Conservation (phyloP, 2,797 vertebrate species). For the Poeciliopsis gracilis region DNA sequence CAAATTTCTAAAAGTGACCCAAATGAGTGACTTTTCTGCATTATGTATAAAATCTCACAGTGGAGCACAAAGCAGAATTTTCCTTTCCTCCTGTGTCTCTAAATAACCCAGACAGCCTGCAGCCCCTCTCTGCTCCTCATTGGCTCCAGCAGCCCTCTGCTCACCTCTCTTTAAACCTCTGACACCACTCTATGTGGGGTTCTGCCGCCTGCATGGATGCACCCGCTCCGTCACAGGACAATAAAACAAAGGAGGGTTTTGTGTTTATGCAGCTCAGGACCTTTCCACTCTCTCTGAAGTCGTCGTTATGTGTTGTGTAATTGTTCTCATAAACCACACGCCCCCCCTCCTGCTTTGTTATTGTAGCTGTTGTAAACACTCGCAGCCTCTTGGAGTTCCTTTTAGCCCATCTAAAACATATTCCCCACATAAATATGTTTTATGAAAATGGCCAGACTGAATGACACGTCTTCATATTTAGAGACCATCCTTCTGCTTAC, state of each 20-base stretch:
- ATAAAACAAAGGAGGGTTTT: conserved; percentile 10
- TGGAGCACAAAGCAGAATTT: conserved; percentile 6
- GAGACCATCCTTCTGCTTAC: background rate
- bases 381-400: background rate
- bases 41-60: background rate
- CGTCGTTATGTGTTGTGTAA: conserved; percentile 30
- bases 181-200: conserved; percentile 19
- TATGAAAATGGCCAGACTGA: background rate
- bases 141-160: conserved; percentile 22
- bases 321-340: conserved; percentile 22
- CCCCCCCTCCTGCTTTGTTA: conserved; percentile 14
- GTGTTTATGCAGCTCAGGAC: conserved; percentile 1
- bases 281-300: conserved; percentile 34
- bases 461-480: background rate
- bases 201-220: conserved; percentile 1
- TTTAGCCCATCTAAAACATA: background rate
- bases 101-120: conserved; percentile 34
- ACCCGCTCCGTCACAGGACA: conserved; percentile 7
- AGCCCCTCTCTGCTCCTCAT: conserved; percentile 29
- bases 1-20: background rate
- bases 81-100: conserved; percentile 3
- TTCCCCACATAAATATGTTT: background rate
- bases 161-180: conserved; percentile 41
- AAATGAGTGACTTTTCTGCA: background rate
- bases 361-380: conserved; percentile 21